Base-by-base conservation (phyloP, 2,797 vertebrate species). In the Poecile montanus region DNA sequence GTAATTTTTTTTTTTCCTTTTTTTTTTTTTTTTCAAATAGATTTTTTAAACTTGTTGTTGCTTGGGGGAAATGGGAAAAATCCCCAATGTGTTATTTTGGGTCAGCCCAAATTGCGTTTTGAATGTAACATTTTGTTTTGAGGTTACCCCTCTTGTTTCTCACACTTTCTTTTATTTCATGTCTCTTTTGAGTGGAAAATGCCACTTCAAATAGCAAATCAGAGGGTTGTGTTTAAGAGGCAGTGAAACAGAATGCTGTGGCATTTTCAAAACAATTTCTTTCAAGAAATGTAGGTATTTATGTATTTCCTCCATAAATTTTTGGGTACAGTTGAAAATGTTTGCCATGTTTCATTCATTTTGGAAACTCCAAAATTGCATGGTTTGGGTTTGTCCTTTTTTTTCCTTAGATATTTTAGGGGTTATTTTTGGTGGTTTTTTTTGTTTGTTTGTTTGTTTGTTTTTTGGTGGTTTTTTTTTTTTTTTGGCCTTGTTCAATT, bases 101-200 rank as follows among this genome's bases (percentile, higher is more conserved):
- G 80, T 88, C 74, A 90, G 65, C 56, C 36, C 6, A 0, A 95
- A 82, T 85, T 2, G 2, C 36, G 27, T 91, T 91, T 79, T 94
- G 94, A 91, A 73, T 85, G 60, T 84, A 79, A 66, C 61, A 26
- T 78, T 95, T 94, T 93, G 56, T 42, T 93, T 93, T 73, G 90
- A 94, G 90, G 93, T 94, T 79, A 44, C 53, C 53, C 51, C 29
- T 78, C 90, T 73, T 30, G 63, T 74, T 96, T 87, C 71, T 88
- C 63, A 93, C 93, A 82, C 80, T 88, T 96, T 67, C 89, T 94
- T 93, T 73, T 76, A 78, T 91, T 95, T 93, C 88, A 90, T 67
- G 44, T 63, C 63, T 87, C 72, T 88, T 40, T 82, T 88, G 86
- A 95, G 74, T 84, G 74, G 77, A 79, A 93, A 95, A 85, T 57